Base-by-base conservation (phyloP, 2,888 invertebrate genomes). In the Tetropium fuscum region DNA sequence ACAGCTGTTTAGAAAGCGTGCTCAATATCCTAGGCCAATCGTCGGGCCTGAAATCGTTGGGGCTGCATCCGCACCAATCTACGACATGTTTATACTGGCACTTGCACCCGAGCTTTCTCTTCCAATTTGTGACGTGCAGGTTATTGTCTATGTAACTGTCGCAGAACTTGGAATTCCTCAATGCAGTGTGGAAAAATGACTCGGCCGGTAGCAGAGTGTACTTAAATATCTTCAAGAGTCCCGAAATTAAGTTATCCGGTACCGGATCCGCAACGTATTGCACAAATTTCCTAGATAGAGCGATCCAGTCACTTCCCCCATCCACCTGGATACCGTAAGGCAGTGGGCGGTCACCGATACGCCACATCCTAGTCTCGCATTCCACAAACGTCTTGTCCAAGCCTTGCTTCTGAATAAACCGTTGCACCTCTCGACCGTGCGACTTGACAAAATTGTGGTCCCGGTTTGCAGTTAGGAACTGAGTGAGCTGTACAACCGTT, bases 41-140 rank as follows among this genome's bases (percentile, higher is more conserved):
- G 59, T 92, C 90, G 0, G 90, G 86, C 74, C 91, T 90, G 77
- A 98, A 97, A 81, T 97, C 97, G 80, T 98, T 97, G 0, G 99
- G 99, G 57, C 98, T 98, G 79, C 99, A 99, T 0, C 99, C 99
- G 78, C 99, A 99, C 99, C 99, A 99, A 80, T 99, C 99, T 0
- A 99, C 99, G 2, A 98, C 93, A 81, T 95, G 95, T 80, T 95
- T 95, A 80, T 98, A 96, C 82, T 98, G 98, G 80, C 98, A 98
- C 80, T 97, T 95, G 79, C 98, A 98, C 5, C 98, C 98, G 63
- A 95, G 85, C 79, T 95, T 94, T 51, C 99, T 87, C 74, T 95
- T 95, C 99, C 99, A 99, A 83, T 99, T 99, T 1, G 98, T 98
- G 11, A 98, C 90, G 78, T 97, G 97, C 62, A 99, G 86, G 84